Conservation (phyloP, 2,113 vertebrate species). For the Malurus cyaneus region DNA sequence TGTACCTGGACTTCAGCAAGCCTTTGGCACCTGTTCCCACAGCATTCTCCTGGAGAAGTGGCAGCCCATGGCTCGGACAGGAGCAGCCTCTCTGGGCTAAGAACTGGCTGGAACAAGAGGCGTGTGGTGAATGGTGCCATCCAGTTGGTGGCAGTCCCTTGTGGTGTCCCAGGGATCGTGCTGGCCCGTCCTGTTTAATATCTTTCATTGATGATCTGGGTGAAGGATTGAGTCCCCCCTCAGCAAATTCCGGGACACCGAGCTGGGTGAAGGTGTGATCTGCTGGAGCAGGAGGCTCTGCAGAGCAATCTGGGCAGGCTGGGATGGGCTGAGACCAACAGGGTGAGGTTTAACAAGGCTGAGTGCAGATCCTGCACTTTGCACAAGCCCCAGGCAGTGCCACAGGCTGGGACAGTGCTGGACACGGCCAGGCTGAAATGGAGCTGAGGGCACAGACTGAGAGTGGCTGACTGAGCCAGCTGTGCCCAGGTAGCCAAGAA, state of each 20-base stretch:
- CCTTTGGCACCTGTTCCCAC: not conserved
- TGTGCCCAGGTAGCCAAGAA: not conserved
- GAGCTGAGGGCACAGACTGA: too few relatives aligned
- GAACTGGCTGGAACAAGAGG: not conserved
- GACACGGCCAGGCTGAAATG: not conserved
- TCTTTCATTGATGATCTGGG: not conserved
- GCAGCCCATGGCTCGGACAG: not conserved
- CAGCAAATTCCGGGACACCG: not conserved
- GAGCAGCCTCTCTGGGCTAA: fast-evolving
- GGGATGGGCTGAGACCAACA: not conserved
- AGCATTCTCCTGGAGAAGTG: not conserved
- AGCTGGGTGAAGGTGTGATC: not conserved
- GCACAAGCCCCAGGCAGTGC: fast-evolving
- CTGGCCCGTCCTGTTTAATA: fast-evolving
- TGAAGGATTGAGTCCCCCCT: not conserved
- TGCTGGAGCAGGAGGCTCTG: not conserved
- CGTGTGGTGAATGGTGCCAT: not conserved
- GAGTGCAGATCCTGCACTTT: not conserved
- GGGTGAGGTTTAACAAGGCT: not conserved
- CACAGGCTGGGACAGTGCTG: not conserved
- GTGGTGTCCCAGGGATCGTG: not conserved
- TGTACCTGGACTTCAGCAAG: not conserved
- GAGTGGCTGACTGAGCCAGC: fast-evolving
- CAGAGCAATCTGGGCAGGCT: not conserved
- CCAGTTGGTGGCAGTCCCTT: too few relatives aligned